Conservation (phyloP, 2,113 vertebrate genomes). For the Corythoichthys haematopterus region DNA sequence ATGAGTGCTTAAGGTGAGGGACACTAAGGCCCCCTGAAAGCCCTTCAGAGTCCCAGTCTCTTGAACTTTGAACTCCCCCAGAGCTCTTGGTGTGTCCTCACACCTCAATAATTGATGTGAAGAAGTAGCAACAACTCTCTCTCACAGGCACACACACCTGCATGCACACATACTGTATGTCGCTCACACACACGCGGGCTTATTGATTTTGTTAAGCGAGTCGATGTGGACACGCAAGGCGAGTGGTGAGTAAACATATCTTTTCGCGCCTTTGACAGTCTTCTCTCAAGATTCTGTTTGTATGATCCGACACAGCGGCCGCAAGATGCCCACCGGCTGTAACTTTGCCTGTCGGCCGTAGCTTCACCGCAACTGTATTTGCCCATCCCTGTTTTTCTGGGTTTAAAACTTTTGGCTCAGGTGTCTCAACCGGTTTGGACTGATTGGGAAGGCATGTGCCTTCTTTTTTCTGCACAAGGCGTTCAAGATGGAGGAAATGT, state of each 20-base stretch:
- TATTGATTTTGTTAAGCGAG: constrained; percentile 80
- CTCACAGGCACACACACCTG: constrained; percentile 36
- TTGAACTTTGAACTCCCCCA: constrained; percentile 64
- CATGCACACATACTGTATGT: constrained; percentile 25
- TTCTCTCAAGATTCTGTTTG: constrained; percentile 1
- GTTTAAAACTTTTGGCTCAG: constrained; percentile 37
- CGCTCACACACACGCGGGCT: constrained; percentile 54
- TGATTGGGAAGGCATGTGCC: neutral
- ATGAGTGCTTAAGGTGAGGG: constrained; percentile 9
- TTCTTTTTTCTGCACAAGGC: constrained; percentile 23
- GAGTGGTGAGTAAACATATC: constrained; percentile 34
- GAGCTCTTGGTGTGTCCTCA: constrained; percentile 59
- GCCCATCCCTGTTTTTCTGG: neutral
- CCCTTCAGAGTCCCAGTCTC: constrained; percentile 45
- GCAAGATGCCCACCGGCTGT: neutral
- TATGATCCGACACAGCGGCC: neutral
- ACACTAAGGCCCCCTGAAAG: constrained; percentile 40
- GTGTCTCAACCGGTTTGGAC: neutral
- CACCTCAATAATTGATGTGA: constrained; percentile 72
- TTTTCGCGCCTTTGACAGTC: constrained; percentile 17
- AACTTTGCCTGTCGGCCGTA: too few relatives aligned
- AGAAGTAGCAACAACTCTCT: constrained; percentile 50
- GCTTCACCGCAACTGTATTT: neutral
- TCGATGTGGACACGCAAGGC: constrained; percentile 44
- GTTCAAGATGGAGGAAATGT: constrained; percentile 3